phyloP scores from a whole-genome alignment of 2,113 vertebrate species.

The Pelusios castaneus region DNA sequence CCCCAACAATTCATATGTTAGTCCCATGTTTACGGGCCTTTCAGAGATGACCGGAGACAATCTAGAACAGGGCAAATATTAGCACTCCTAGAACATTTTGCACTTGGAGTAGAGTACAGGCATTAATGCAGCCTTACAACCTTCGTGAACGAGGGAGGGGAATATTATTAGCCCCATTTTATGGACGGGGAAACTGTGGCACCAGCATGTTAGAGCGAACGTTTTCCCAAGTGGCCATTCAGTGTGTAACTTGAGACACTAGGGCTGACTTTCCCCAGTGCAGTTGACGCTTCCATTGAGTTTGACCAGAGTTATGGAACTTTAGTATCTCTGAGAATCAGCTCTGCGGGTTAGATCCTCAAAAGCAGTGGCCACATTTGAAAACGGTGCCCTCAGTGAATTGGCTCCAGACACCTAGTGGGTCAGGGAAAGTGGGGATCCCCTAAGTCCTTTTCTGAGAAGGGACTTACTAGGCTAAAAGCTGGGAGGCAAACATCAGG shows the following conservation, averaged over 20 bases:
- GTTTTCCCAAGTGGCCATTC: neutral
- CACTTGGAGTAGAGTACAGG: neutral
- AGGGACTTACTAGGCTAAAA: neutral
- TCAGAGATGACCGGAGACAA: neutral
- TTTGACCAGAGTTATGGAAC: rapidly evolving
- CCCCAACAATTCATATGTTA: rapidly evolving
- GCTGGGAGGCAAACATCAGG: neutral
- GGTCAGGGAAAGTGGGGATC: neutral
- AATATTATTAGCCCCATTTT: neutral
- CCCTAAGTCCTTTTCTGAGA: neutral
- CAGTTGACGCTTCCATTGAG: neutral
- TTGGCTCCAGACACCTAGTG: neutral
- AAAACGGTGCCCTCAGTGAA: rapidly evolving
- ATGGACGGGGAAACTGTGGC: neutral
- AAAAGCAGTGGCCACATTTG: neutral
- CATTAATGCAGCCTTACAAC: neutral
- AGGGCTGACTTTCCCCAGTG: neutral
- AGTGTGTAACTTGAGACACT: neutral
- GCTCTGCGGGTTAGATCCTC: neutral
- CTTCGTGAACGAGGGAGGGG: neutral
- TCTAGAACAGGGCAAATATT: neutral
- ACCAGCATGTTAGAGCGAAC: neutral
- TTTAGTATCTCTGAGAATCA: neutral
- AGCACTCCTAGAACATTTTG: neutral
- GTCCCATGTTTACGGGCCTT: neutral